Evolutionary conservation across 2,797 vertebrate species (phyloP), one percentile per base, ranked within the genome.

Genomic region (Poecilia gillii): DNA sequence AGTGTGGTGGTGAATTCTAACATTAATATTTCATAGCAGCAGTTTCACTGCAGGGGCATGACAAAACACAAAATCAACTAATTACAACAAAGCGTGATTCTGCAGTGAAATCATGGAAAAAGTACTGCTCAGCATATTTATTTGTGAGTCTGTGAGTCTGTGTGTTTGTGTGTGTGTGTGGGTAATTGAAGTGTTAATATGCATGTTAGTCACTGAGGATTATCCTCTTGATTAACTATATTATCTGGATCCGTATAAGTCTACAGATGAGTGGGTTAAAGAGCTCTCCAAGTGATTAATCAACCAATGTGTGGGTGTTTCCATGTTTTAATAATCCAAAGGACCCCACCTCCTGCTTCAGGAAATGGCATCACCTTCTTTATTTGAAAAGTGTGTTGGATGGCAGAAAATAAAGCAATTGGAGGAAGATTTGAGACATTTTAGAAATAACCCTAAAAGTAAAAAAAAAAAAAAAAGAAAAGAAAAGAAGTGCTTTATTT

Each of bases 181-280:
- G 83, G 74, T 88, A 89, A 84, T 36, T 43, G 57, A 87, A 79
- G 79, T 81, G 80, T 84, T 89, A 85, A 89, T 82, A 75, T 82
- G 74, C 75, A 76, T 79, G 79, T 77, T 89, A 74, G 53, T 89
- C 82, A 85, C 78, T 57, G 79, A 88, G 86, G 82, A 93, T 91
- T 90, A 91, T 93, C 87, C 88, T 68, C 88, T 91, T 93, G 89
- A 93, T 94, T 92, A 92, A 83, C 74, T 86, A 79, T 85, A 91
- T 91, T 91, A 93, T 92, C 80, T 92, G 82, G 77, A 88, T 88
- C 49, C 74, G 55, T 89, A 78, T 88, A 89, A 88, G 84, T 89
- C 77, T 74, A 82, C 80, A 89, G 86, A 85, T 85, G 91, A 91
- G 90, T 94, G 91, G 89, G 89, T 92, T 93, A 87, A 92, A 93